Base-by-base conservation (phyloP, 2,113 vertebrate species). In the Nymphicus hollandicus region DNA sequence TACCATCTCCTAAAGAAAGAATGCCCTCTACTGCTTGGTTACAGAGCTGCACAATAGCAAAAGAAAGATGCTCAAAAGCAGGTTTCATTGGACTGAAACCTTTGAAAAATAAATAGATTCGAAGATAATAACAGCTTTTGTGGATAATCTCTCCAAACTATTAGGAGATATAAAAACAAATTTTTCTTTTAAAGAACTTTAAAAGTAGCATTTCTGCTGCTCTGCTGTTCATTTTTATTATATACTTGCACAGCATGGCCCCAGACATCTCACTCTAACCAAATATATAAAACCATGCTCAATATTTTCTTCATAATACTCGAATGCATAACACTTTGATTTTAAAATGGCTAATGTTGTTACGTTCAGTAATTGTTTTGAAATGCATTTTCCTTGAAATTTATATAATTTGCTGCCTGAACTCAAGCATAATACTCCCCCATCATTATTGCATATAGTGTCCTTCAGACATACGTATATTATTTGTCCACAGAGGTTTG, bases 21-120 rank as follows among this genome's bases (percentile, higher is more conserved):
- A 96, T 93, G 95, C 97, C 96, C 97, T 96, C 97, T 97, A 90
- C 97, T 97, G 97, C 91, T 74, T 81, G 86, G 94, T 96, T 68
- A 96, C 63, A 93, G 88, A 90, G 58, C 82, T 95, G 86, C 86
- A 77, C 43, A 33, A 3, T 4, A 17, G 46, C 23, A 35, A 56
- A 23, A 50, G 18, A 58, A n/a, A 11, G 22, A 58, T 20, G 33
- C 29, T 90, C 29, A 50, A 73, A 84, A 52, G 0, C 23, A 5
- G 28, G 2, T n/a, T 71, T 76, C 8, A 2, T 9, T 2, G 12
- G 35, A 28, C 13, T 31, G 27, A 76, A 85, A 47, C 2, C 5
- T 35, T 74, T 33, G 24, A n/a, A 68, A 89, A 88, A 82, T 10
- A 22, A 44, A 69, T 19, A 39, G 3, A 29, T 29, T 53, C 37